Base-by-base conservation (phyloP, 2,888 invertebrate species). In the Dusona sp. region DNA sequence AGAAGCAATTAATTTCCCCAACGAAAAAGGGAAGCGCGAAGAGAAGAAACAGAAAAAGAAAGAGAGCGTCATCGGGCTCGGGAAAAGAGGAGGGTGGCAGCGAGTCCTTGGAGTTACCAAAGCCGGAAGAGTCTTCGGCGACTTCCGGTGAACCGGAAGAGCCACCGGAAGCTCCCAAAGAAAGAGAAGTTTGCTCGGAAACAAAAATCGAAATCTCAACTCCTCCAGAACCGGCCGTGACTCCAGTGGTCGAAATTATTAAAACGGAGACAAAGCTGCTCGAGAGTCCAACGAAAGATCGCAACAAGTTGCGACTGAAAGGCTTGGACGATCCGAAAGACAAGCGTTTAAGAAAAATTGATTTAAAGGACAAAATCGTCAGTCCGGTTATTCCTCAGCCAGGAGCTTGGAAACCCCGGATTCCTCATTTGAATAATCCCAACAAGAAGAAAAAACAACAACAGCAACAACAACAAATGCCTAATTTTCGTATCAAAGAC, bases 321-420 rank as follows among this genome's bases (percentile, higher is more conserved):
- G 91, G 91, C n/a, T 88, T 94, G 16, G 94, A 94, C 3, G 93
- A 93, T 38, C 74, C 89, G 1, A 94, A 94, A 70, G 94, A 94
- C 57, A 94, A 94, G 77, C 89, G 94, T 51, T 80, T 94, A 88
- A 95, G 97, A 73, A 96, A 97, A 77, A 95, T 97, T 93, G 97
- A 97, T 91, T 95, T 96, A 0, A 96, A 97, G 95, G 98, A 98
- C 93, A 98, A 98, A 94, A 98, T 98, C 89, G 98, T 98, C 19
- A 98, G 98, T 92, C 98, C 98, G 0, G 98, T 98, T 51, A 97
- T 98, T 84, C 98, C 98, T 11, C 98, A 98, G 93, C 98, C 98
- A 0, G 98, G 98, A 3, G 97, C 97, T 0, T 97, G 97, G 97
- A 97, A 97, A 94, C 95, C 89, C 57, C 92, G 90, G 88, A 95